Evolutionary conservation across 2,797 vertebrate genomes (phyloP), one percentile per base, ranked within the genome.

Genomic region (Discoglossus pictus): DNA sequence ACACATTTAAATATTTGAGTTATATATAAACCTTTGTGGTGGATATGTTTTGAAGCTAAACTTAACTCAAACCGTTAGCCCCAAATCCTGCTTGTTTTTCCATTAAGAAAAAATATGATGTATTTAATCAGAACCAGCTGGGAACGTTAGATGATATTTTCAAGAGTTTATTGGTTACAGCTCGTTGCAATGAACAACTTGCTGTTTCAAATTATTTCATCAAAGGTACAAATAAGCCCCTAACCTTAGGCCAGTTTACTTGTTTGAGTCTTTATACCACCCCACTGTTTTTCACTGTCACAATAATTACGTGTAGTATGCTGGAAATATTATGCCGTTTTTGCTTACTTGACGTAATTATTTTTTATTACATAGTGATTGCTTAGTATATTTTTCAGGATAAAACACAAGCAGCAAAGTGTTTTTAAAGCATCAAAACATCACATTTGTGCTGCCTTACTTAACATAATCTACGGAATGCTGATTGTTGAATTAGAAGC

Each of bases 11-110:
- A 62, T 69, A 61, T 69, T 48, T 54, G 59, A 69, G 66, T 62
- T 64, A 71, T 59, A 50, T 64, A 71, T 68, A 68, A 68, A 64
- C 46, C 52, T 64, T 71, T 52, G 61, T 24, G 44, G 61, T 71
- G 44, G 68, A 59, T 63, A 50, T 71, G 61, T 71, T 71, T 71
- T 71, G 61, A 43, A 71, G 46, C 53, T 71, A 51, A 64, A 70
- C 51, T 63, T 55, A 64, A 71, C 44, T 35, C 12, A 51, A 50
- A 47, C 42, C 31, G 27, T 56, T 55, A 59, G 44, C 38, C 38
- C 53, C 62, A 43, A 38, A 65, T 71, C 68, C 44, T 58, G 61
- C 61, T 71, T 64, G 68, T 59, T 71, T 65, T 71, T 71, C 68
- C 68, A 65, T 71, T 71, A 58, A 48, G 36, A 10, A 43, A 65